Conservation (phyloP, 2,888 invertebrate species). For the Conchocele bisecta region DNA sequence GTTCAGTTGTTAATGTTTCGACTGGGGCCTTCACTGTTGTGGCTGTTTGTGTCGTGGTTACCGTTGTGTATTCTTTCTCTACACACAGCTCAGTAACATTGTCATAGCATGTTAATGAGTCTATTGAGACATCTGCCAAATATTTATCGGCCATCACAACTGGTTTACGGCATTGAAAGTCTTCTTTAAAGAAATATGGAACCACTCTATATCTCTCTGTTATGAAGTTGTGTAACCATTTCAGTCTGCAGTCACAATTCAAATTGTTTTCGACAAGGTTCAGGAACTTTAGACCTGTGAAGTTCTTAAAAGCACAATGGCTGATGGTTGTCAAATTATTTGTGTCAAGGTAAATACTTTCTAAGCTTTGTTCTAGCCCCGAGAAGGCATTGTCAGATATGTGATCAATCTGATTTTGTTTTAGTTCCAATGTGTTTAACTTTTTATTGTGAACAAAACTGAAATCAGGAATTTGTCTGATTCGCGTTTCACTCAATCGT, state of each 20-base stretch:
- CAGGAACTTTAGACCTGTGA: conserved; percentile 52
- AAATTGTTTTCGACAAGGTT: conserved; percentile 91
- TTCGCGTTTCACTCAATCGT: conserved; percentile 46
- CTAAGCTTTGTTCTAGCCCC: conserved; percentile 64
- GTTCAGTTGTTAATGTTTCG: neutral
- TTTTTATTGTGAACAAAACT: conserved; percentile 65
- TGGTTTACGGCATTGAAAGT: conserved; percentile 31
- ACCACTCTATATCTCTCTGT: conserved; percentile 13
- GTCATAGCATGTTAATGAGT: conserved; percentile 21
- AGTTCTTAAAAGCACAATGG: conserved; percentile 69
- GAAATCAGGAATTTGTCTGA: conserved; percentile 61
- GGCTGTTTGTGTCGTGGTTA: neutral
- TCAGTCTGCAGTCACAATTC: conserved; percentile 91
- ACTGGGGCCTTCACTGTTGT: neutral
- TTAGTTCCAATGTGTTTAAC: conserved; percentile 62
- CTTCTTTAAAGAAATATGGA: conserved; percentile 20
- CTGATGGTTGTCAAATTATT: conserved; percentile 66
- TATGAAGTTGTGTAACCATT: conserved; percentile 88
- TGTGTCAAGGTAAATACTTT: conserved; percentile 47
- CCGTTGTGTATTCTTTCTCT: conserved; percentile 5
- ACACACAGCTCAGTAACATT: conserved; percentile 6
- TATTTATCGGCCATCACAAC: neutral
- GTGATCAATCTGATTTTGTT: conserved; percentile 57
- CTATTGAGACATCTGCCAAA: conserved; percentile 19
- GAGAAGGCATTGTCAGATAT: conserved; percentile 66